These are phyloP conservation scores for Drosophila rubida DNA, from an alignment of 2,888 invertebrate species.

Conservation along the genomic window DNA sequence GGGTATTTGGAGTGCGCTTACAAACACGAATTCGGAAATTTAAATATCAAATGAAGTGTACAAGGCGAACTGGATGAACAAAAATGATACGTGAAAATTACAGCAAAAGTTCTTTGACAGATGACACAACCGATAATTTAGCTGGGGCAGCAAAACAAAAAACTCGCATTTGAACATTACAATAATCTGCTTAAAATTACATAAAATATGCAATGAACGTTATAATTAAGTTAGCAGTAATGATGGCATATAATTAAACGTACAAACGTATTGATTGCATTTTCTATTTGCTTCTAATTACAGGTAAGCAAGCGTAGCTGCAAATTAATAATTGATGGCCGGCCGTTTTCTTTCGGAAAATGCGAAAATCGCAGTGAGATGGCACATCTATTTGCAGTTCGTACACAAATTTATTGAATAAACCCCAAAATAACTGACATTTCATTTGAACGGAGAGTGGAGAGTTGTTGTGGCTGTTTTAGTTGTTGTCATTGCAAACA, in stretches of 20 bases:
- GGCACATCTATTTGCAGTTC: neutral
- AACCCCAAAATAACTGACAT: constrained; percentile 7
- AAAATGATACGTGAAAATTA: constrained; percentile 1
- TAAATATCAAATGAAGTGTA: constrained; percentile 28
- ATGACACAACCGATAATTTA: neutral
- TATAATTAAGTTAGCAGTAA: neutral
- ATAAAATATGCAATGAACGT: neutral
- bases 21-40: constrained; percentile 24
- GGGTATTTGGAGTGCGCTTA: constrained; percentile 1
- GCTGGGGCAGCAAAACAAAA: no score
- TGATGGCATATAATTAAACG: neutral
- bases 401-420: neutral
- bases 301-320: constrained; percentile 40
- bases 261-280: constrained; percentile 9
- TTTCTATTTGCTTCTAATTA: constrained; percentile 20
- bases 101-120: constrained; percentile 1
- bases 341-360: neutral
- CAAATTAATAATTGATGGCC: neutral
- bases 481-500: neutral
- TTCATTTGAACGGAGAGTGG: neutral
- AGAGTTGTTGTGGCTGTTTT: constrained; percentile 1
- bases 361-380: neutral
- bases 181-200: neutral
- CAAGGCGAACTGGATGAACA: constrained; percentile 41
- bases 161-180: neutral